These are phyloP conservation scores for Crenichthys baileyi DNA, from an alignment of 2,797 vertebrate genomes.

Conservation along the genomic window DNA sequence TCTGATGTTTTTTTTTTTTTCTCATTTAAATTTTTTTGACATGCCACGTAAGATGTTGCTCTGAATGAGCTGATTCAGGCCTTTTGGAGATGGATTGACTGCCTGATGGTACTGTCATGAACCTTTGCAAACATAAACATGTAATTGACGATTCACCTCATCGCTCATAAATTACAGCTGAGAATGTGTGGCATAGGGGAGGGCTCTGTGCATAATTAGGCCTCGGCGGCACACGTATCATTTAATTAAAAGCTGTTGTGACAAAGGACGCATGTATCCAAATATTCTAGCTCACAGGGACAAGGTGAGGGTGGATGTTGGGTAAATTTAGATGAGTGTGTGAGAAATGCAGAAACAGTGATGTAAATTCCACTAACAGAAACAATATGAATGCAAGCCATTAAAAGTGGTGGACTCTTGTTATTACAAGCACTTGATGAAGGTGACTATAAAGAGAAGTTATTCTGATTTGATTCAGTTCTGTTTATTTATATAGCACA, in stretches of 20 bases:
- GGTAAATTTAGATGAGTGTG: constrained; percentile 30
- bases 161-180: constrained; percentile 73
- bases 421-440: neutral
- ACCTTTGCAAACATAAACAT: constrained; percentile 68
- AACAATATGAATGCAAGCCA: neutral
- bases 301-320: constrained; percentile 45
- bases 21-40: constrained; percentile 36
- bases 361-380: neutral
- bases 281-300: constrained; percentile 46
- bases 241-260: constrained; percentile 76
- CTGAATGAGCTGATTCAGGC: constrained; percentile 66
- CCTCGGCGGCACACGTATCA: constrained; percentile 65
- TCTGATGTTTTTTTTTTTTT: constrained; percentile 52
- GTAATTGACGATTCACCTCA: constrained; percentile 70
- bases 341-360: constrained; percentile 20
- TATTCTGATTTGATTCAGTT: neutral
- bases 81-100: constrained; percentile 70
- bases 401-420: neutral
- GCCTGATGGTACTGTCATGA: constrained; percentile 70
- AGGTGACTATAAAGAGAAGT: neutral
- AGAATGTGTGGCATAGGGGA: constrained; percentile 66
- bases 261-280: constrained; percentile 56
- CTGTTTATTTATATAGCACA: too few species aligned
- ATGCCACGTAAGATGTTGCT: constrained; percentile 51
- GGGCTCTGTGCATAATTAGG: constrained; percentile 61